These are phyloP conservation scores for Nomada ferruginata DNA, from an alignment of 2,888 invertebrate species.

Conservation along the genomic window DNA sequence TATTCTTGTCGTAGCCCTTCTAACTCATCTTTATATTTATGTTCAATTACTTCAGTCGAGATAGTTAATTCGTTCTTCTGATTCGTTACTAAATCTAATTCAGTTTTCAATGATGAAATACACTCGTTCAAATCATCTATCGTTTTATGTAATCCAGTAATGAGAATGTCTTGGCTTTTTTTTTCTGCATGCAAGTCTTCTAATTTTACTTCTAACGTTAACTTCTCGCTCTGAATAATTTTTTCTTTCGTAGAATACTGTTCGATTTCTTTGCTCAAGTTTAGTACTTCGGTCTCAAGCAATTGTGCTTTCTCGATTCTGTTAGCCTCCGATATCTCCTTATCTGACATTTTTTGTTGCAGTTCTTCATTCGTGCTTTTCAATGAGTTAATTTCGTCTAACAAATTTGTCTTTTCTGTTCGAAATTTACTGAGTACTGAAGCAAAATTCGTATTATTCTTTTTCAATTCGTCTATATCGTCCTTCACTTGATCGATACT, in stretches of 20 bases:
- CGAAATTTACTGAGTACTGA: slow-evolving; percentile 40
- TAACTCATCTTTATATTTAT: slow-evolving; percentile 43
- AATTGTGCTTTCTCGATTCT: slow-evolving; percentile 44
- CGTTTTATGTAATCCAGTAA: slow-evolving; percentile 25
- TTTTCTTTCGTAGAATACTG: slow-evolving; percentile 51
- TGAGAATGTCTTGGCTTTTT: slow-evolving; percentile 39
- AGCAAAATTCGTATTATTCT: slow-evolving; percentile 25
- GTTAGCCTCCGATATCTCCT: slow-evolving; percentile 21
- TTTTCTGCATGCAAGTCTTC: slow-evolving; percentile 69
- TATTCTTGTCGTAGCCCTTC: slow-evolving; percentile 28
- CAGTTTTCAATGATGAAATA: slow-evolving; percentile 47
- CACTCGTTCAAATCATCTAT: slow-evolving; percentile 48
- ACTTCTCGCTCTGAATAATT: slow-evolving; percentile 63
- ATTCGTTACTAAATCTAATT: slow-evolving; percentile 51
- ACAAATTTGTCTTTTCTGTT: slow-evolving; percentile 40
- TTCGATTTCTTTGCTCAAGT: slow-evolving; percentile 67
- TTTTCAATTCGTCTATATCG: slow-evolving; percentile 58
- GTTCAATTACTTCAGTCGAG: slow-evolving; percentile 25
- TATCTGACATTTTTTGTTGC: slow-evolving; percentile 55
- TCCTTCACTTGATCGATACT: slow-evolving; percentile 67
- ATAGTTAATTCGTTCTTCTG: slow-evolving; percentile 38
- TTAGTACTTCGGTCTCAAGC: slow-evolving; percentile 55
- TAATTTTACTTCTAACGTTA: slow-evolving; percentile 66
- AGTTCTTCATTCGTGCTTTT: slow-evolving; percentile 66
- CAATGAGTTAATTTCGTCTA: slow-evolving; percentile 69